These are phyloP conservation scores for Acheta domesticus DNA, from an alignment of 2,888 invertebrate species.

Conservation along the genomic window DNA sequence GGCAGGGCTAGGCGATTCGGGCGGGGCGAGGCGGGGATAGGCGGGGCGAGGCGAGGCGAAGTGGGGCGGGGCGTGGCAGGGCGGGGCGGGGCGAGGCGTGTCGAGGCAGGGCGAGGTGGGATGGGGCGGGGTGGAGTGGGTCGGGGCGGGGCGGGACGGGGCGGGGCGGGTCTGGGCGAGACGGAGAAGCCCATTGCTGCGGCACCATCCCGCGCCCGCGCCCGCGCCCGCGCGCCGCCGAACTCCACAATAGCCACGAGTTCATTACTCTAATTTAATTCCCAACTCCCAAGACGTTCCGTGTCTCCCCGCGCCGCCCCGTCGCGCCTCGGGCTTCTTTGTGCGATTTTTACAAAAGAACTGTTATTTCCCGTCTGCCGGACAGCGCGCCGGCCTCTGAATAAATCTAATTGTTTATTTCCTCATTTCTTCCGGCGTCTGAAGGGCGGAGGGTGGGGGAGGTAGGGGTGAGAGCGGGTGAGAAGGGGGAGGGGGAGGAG, in stretches of 20 bases:
- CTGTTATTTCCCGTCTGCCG: slow-evolving; percentile 18
- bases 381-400: not conserved
- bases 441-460: not conserved
- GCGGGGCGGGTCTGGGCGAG: too few relatives aligned
- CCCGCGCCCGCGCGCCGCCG: not conserved
- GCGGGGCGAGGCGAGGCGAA: too few relatives aligned
- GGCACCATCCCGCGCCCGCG: not conserved
- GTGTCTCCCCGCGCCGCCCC: not conserved
- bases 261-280: slow-evolving; percentile 18
- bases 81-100: too few relatives aligned
- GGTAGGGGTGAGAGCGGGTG: not conserved
- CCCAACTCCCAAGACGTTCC: slow-evolving; percentile 10
- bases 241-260: not conserved
- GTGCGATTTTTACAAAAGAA: slow-evolving; percentile 10
- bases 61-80: too few relatives aligned
- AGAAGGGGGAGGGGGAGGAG: not conserved
- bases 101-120: too few relatives aligned
- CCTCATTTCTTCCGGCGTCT: slow-evolving; percentile 11
- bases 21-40: too few relatives aligned
- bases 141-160: too few relatives aligned
- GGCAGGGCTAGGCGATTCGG: too few relatives aligned
- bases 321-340: slow-evolving; percentile 2
- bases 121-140: too few relatives aligned
- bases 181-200: not conserved
- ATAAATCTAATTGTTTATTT: slow-evolving; percentile 18